Evolutionary conservation across 2,888 invertebrate genomes (phyloP).

Genomic region (Temnothorax ravouxi): DNA sequence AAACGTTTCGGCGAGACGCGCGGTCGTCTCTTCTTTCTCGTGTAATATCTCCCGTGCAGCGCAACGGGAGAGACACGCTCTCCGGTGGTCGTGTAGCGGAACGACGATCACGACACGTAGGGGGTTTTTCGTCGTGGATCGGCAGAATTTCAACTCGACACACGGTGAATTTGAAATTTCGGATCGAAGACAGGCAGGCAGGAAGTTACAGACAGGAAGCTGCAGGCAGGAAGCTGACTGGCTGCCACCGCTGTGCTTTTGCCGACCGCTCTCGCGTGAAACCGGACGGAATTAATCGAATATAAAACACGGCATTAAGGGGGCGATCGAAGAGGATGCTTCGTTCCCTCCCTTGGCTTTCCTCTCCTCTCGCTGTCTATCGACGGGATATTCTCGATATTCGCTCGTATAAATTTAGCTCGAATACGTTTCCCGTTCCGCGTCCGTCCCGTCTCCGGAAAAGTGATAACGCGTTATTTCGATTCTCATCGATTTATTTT

Average conservation of each 20-base stretch:
- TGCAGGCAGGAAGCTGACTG: not conserved
- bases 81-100: not conserved
- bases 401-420: slow-evolving; percentile 38
- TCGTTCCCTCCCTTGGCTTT: slow-evolving; percentile 7
- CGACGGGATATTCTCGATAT: slow-evolving; percentile 26
- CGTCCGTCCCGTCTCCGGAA: not conserved
- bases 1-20: not conserved
- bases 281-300: slow-evolving; percentile 74
- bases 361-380: slow-evolving; percentile 22
- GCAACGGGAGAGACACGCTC: not conserved
- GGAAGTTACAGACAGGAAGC: not conserved
- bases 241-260: slow-evolving; percentile 15
- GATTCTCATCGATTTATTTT: slow-evolving; percentile 41
- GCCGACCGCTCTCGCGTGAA: slow-evolving; percentile 65
- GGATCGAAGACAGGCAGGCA: slow-evolving; percentile 12
- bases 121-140: not conserved
- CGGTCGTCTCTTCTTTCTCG: not conserved
- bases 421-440: not conserved
- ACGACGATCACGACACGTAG: slow-evolving; percentile 10
- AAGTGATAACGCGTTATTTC: slow-evolving; percentile 17
- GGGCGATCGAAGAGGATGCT: slow-evolving; percentile 25
- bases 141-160: slow-evolving; percentile 58
- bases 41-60: not conserved
- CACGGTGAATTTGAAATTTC: slow-evolving; percentile 70
- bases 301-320: slow-evolving; percentile 73